Conservation (phyloP, 2,888 invertebrate species). For the Harpagoxenus sublaevis region DNA sequence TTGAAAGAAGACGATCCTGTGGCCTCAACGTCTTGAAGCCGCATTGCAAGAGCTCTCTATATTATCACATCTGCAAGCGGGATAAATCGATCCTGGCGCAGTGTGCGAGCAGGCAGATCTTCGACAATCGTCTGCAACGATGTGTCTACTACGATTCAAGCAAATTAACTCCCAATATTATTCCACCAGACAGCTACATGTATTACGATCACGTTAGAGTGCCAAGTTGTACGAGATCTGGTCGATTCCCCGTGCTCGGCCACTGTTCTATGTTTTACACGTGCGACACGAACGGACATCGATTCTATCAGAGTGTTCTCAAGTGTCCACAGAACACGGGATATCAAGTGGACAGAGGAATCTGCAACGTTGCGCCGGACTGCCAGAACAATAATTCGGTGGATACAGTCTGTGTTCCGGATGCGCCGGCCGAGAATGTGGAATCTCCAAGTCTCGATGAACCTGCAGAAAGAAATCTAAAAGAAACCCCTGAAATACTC, state of each 20-base stretch:
- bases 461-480: not conserved
- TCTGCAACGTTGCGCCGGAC: conserved; percentile 63
- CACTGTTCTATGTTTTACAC: conserved; percentile 86
- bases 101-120: conserved; percentile 78
- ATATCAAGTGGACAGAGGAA: conserved; percentile 71
- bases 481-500: not conserved
- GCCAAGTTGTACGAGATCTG: conserved; percentile 77
- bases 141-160: conserved; percentile 62
- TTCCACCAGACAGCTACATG: conserved; percentile 66
- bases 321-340: conserved; percentile 75
- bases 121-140: conserved; percentile 70
- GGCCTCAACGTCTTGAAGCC: conserved; percentile 80
- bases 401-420: conserved; percentile 20
- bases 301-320: conserved; percentile 83
- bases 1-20: conserved; percentile 61
- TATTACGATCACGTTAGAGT: conserved; percentile 74
- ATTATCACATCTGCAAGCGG: conserved; percentile 86
- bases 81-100: conserved; percentile 85
- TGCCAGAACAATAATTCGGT: conserved; percentile 38
- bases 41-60: conserved; percentile 84
- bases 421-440: conserved; percentile 15
- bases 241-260: conserved; percentile 85
- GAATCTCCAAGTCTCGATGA: not conserved
- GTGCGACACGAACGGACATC: conserved; percentile 82
- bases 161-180: not conserved